Evolutionary conservation across 2,888 invertebrate species (phyloP), one percentile per base, ranked within the genome.

Genomic region (Notodonta ziczac): DNA sequence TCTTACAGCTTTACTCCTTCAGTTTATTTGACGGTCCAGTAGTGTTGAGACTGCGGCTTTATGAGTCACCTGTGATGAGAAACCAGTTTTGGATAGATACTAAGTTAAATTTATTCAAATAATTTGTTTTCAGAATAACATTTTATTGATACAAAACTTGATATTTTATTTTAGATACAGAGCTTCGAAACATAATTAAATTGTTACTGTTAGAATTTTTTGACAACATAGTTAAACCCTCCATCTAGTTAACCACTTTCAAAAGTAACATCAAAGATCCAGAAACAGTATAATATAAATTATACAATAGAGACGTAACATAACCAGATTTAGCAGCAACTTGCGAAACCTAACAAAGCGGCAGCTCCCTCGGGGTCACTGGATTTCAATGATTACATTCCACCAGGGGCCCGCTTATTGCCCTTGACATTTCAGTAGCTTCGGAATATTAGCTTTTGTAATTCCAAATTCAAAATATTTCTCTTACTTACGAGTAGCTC

Each of bases 341-440:
- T 54, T 39, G 39, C 24, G 51, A 42, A 24, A 5, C 14, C 52
- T 40, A 52, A 52, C 57, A 58, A 24, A 58, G 24, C 40, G 14
- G 40, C 13, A 7, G 10, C 42, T 58, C 58, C 58, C 57, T 53
- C 42, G 13, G 52, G 40, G 32, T 13, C 58, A 16, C 58, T 58
- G 58, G 24, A 52, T 40, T 52, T 58, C 58, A 42, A 24, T 42
- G 58, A 58, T 52, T 58, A 58, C 39, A 14, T 39, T 50, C 57
- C 51, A 32, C 52, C 24, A 51, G 58, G 24, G 51, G 35, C 14
- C 32, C 24, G 10, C 48, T 51, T 46, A 39, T 54, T 54, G 54
- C n/a, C 39, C 54, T 39, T 54, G 39, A 39, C 32, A 52, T 52
- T 50, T 50, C 4, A 24, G 13, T 5, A 24, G 32, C 32, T 32